Evolutionary conservation across 2,113 vertebrate genomes (phyloP).

Genomic region (Neodontobutis hainanensis): DNA sequence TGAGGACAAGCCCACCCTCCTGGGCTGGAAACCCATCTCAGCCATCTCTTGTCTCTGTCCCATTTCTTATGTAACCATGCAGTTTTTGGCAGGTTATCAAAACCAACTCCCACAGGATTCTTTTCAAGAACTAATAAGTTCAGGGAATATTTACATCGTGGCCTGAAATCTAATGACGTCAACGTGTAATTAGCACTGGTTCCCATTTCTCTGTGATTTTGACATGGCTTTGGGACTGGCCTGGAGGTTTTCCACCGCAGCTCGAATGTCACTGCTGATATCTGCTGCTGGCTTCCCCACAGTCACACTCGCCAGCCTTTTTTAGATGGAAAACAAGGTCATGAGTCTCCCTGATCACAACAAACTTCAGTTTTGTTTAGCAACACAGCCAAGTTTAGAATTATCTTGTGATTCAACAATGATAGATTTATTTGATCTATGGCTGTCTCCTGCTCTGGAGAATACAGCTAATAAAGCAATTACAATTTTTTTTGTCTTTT

Average conservation of each 20-base stretch:
- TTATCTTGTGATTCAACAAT: conserved; percentile 40
- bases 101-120: not conserved
- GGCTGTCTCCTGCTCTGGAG: conserved; percentile 9
- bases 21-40: too few species aligned
- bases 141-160: conserved; percentile 52
- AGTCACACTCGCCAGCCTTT: conserved; percentile 39
- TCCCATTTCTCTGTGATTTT: conserved; percentile 1
- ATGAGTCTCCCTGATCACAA: conserved; percentile 21
- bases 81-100: too few species aligned
- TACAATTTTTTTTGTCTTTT: conserved; percentile 18
- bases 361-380: conserved; percentile 33
- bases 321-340: conserved; percentile 36
- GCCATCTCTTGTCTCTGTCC: too few species aligned
- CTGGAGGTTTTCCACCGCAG: conserved; percentile 9
- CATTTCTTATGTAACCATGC: too few species aligned
- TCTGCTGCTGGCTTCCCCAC: not conserved
- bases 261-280: conserved; percentile 12
- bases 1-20: too few species aligned
- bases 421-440: not conserved
- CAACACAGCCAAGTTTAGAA: conserved; percentile 30
- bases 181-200: not conserved
- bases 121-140: conserved; percentile 13
- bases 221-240: not conserved
- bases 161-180: conserved; percentile 4
- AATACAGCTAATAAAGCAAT: conserved; percentile 1